Conservation (phyloP, 2,797 vertebrate genomes). For the Aulostomus chinensis region DNA sequence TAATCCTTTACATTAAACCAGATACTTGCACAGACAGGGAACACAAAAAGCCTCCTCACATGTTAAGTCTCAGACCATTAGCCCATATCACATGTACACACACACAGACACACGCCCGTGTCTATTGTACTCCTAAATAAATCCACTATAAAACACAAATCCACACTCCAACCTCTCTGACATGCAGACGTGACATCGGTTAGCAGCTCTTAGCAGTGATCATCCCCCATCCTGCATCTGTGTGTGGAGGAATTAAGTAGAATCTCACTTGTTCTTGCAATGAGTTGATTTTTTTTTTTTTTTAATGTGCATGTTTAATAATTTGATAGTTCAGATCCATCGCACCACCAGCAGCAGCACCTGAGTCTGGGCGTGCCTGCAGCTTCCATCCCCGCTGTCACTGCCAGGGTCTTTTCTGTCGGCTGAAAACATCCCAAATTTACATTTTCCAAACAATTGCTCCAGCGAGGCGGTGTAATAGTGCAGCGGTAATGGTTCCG, state of each 20-base stretch:
- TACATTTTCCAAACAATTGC: conserved; percentile 35
- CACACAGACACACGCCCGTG: conserved; percentile 13
- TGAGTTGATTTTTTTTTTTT: no score
- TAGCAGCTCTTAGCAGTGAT: conserved; percentile 42
- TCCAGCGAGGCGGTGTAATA: conserved; percentile 9
- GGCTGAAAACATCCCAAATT: conserved; percentile 28
- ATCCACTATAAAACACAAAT: conserved; percentile 43
- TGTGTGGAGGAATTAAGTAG: no score
- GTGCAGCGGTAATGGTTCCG: conserved; percentile 24
- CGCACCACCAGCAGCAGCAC: no score
- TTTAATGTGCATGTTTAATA: conserved; percentile 14
- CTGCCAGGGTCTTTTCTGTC: conserved; percentile 15
- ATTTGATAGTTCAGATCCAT: conserved; percentile 26
- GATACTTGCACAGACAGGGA: conserved; percentile 17
- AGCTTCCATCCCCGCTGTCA: no score
- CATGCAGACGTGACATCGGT: conserved; percentile 25
- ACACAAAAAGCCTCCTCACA: conserved; percentile 29
- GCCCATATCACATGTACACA: conserved; percentile 39
- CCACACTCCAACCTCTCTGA: conserved; percentile 41
- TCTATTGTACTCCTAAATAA: conserved; percentile 35
- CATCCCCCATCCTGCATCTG: conserved; percentile 29
- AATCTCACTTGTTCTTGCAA: conserved; percentile 2
- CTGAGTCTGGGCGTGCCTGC: conserved; percentile 18
- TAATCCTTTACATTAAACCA: conserved; percentile 65
- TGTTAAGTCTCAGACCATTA: conserved; percentile 25